phyloP scores from a whole-genome alignment of 1,140 invertebrate genomes.

The Panulirus ornatus region DNA sequence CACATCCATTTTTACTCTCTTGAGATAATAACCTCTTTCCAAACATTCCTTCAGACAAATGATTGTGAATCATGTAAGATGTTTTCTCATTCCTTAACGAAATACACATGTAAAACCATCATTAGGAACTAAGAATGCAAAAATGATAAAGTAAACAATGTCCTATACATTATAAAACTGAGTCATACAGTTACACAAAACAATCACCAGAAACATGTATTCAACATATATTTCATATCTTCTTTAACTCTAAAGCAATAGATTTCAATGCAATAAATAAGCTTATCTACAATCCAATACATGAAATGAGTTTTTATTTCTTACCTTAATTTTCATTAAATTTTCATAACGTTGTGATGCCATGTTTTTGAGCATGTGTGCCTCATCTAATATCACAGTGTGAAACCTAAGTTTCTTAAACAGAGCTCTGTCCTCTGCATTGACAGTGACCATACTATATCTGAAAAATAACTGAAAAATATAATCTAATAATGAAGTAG shows the following conservation, averaged over 20 bases:
- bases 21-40: no score
- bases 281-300: conserved; percentile 73
- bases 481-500: background rate
- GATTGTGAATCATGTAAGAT: no score
- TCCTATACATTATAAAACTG: background rate
- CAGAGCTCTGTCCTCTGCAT: conserved; percentile 92
- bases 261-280: no score
- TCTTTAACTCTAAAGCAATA: no score
- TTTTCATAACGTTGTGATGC: conserved; percentile 92
- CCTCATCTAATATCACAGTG: conserved; percentile 97
- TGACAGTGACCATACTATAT: conserved; percentile 89
- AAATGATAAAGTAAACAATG: background rate
- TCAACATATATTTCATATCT: background rate
- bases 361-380: conserved; percentile 99
- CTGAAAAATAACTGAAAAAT: conserved; percentile 77
- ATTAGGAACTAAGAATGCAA: no score
- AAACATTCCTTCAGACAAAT: no score
- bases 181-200: background rate
- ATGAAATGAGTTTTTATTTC: conserved; percentile 38
- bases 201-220: conserved; percentile 4
- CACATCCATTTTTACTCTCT: no score
- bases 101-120: no score
- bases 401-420: conserved; percentile 93
- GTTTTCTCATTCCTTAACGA: no score
- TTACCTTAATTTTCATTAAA: conserved; percentile 91